Base-by-base conservation (phyloP, 2,888 invertebrate species). In the Apocheima hispidaria region DNA sequence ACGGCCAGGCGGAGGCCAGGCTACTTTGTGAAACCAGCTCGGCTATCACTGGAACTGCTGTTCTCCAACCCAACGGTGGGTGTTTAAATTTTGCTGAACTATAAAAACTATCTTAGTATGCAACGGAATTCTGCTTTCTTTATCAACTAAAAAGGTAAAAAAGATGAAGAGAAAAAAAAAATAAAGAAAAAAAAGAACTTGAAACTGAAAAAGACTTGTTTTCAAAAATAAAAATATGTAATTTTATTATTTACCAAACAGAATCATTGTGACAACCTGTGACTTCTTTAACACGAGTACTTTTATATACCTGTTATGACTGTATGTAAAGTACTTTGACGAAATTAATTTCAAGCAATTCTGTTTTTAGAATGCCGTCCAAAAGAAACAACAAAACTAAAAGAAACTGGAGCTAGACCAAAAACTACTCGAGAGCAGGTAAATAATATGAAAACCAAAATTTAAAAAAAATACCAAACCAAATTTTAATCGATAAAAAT, bases 1-100 rank as follows among this genome's bases (percentile, higher is more conserved):
- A 95, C 70, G 95, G 94, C 0, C 94, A 94, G 54, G 94, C 95
- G 63, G 94, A 92, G 63, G 94, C 87, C 78, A 89, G 86, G 82
- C 88, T 90, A 36, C 74, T 92, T 0, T 92, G 92, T 63, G 92
- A 92, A 64, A 92, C 92, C 23, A 90, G 84, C 54, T 81, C 90
- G 0, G 89, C 92, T 0, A 80, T 92, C 10, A 92, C 91, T 1
- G 91, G 91, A 1, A 90, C 91, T 23, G 92, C 91, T n/a, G 81
- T 90, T 0, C 66, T 91, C 10, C 91, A 92, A 60, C 82, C 89
- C 0, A 90, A 87, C 73, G 85, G 84, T 16, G 77, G 81, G 23
- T 16, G 36, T 33, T 2, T 2, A 12, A n/a, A 14, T 33, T n/a
- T 14, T n/a, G 4, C n/a, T n/a, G 1, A 14, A n/a, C 4, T 14